phyloP scores from a whole-genome alignment of 2,888 invertebrate genomes.

The Cerastoderma edule region DNA sequence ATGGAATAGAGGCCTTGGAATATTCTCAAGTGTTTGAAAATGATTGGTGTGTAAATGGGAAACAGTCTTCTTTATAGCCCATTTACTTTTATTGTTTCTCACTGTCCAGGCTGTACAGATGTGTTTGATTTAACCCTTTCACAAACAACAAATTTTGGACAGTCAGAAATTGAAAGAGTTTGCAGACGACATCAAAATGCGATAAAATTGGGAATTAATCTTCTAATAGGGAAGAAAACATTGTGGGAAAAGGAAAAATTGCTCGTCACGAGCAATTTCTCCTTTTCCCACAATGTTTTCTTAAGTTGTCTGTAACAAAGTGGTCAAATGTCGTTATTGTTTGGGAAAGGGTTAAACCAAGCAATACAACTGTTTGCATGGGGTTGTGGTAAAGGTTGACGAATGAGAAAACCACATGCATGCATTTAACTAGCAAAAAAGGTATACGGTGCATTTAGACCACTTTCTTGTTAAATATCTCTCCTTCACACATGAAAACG shows the following conservation, averaged over 20 bases:
- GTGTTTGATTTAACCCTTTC: background rate
- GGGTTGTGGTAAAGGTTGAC: too few species aligned
- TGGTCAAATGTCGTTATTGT: background rate
- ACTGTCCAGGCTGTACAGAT: background rate
- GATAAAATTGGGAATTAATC: background rate
- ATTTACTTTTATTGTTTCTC: too few species aligned
- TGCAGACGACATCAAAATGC: background rate
- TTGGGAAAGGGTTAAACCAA: conserved; percentile 7
- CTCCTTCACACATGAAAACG: background rate
- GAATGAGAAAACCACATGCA: conserved; percentile 4
- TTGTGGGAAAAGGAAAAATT: background rate
- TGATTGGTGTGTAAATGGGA: too few species aligned
- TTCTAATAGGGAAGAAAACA: background rate
- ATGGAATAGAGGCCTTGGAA: too few species aligned
- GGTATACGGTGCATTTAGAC: background rate
- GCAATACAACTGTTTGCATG: background rate
- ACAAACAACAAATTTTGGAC: background rate
- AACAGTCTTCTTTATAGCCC: too few species aligned
- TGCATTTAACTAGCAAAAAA: background rate
- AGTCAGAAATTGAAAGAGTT: background rate
- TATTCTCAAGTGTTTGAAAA: too few species aligned
- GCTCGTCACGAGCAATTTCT: conserved; percentile 4
- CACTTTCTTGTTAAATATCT: background rate
- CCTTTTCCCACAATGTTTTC: conserved; percentile 1
- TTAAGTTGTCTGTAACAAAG: too few species aligned